phyloP scores from a whole-genome alignment of 2,113 vertebrate genomes.

The Ailuropoda melanoleuca region DNA sequence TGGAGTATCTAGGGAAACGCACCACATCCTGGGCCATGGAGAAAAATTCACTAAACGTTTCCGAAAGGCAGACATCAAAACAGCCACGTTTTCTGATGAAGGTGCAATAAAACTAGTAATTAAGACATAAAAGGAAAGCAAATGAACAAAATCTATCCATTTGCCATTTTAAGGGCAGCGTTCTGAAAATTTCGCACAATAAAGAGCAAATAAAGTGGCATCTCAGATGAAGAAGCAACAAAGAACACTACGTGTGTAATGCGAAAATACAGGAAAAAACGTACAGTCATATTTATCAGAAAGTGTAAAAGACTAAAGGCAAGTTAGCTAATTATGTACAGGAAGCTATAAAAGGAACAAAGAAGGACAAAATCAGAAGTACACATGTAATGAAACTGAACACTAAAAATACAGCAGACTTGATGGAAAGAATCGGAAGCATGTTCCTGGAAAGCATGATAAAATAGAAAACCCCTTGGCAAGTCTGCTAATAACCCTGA shows the following conservation, averaged over 20 bases:
- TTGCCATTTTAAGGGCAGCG: neutral
- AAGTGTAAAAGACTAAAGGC: neutral
- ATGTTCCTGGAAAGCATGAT: neutral
- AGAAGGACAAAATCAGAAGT: neutral
- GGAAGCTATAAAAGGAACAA: neutral
- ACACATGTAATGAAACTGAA: neutral
- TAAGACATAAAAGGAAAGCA: neutral
- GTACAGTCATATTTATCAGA: neutral
- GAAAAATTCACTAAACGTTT: neutral
- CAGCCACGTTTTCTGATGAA: neutral
- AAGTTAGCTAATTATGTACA: neutral
- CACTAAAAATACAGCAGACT: neutral
- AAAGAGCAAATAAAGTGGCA: neutral
- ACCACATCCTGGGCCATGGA: neutral
- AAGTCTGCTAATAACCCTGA: neutral
- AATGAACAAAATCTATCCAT: neutral
- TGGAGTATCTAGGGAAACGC: neutral
- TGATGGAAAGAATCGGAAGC: neutral
- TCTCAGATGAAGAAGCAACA: neutral
- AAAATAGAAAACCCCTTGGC: neutral
- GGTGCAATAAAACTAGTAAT: neutral
- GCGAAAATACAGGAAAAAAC: neutral
- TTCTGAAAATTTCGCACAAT: neutral
- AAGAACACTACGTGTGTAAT: neutral
- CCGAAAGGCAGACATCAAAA: neutral